Evolutionary conservation across 2,113 vertebrate genomes (phyloP).

Genomic region (Recurvirostra avosetta): DNA sequence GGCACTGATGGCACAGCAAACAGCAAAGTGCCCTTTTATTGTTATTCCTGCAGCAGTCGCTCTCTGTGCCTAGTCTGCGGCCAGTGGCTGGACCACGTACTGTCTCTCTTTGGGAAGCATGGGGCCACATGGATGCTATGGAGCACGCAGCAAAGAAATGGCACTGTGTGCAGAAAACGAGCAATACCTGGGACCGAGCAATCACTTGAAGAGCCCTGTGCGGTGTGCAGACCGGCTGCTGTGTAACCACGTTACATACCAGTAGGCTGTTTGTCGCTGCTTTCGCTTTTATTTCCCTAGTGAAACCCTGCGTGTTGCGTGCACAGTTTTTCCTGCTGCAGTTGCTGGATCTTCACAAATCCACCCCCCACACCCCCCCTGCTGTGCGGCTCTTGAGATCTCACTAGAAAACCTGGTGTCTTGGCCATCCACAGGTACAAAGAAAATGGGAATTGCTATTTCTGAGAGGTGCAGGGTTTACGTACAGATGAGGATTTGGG

Average conservation of each 20-base stretch:
- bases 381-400: not conserved
- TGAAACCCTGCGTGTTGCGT: rapidly evolving
- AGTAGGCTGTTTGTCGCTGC: not conserved
- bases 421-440: not conserved
- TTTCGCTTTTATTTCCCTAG: not conserved
- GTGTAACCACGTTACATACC: not conserved
- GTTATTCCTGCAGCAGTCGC: not conserved
- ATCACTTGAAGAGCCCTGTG: not conserved
- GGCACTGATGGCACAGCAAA: not conserved
- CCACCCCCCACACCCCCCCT: not conserved
- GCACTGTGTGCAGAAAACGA: not conserved
- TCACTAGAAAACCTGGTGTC: not conserved
- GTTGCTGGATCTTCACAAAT: not conserved
- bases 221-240: not conserved
- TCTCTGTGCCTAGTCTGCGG: not conserved
- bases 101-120: not conserved
- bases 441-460: not conserved
- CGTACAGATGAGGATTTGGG: not conserved
- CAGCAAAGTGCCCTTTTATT: not conserved
- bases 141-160: not conserved
- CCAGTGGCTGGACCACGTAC: rapidly evolving
- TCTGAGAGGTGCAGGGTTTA: not conserved
- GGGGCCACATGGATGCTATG: rapidly evolving
- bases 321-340: not conserved
- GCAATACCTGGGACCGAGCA: not conserved